phyloP scores from a whole-genome alignment of 2,888 invertebrate species.

The Amorpha juglandis region DNA sequence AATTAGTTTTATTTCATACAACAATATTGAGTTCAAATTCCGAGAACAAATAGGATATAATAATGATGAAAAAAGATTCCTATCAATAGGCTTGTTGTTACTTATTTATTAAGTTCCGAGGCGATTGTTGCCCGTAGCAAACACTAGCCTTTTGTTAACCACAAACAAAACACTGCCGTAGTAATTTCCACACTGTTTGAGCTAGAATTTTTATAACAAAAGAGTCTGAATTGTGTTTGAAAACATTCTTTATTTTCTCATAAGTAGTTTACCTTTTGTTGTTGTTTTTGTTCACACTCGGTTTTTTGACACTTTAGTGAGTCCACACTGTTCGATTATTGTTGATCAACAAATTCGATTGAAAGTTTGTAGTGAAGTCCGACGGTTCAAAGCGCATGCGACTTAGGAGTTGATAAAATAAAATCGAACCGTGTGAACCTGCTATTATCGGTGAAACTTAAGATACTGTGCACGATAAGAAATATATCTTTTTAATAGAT shows the following conservation, averaged over 20 bases:
- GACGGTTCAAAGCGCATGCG: no score
- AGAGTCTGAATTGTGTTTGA: constrained; percentile 27
- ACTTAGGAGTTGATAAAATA: no score
- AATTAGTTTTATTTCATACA: no score
- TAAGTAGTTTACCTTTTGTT: constrained; percentile 18
- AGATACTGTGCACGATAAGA: no score
- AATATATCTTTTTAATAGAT: no score
- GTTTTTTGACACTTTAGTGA: no score
- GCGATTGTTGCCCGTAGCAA: constrained; percentile 29
- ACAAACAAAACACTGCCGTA: constrained; percentile 35
- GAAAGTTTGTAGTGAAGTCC: no score
- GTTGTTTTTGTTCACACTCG: neutral
- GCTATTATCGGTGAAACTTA: no score
- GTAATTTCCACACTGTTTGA: constrained; percentile 35
- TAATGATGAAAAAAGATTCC: constrained; percentile 30
- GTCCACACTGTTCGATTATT: no score
- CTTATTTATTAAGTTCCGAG: constrained; percentile 26
- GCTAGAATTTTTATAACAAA: constrained; percentile 35
- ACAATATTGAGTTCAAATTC: no score
- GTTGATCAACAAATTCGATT: no score
- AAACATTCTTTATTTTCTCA: neutral
- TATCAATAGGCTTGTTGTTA: constrained; percentile 23
- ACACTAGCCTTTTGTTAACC: constrained; percentile 33
- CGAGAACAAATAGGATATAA: neutral
- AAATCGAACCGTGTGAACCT: no score